A percentile compares a stretch with the other conserved stretches of the same genome.
These are phyloP conservation scores for Marasmarcha lunaedactyla DNA, from an alignment of 2,888 invertebrate genomes.

Conservation along the genomic window DNA sequence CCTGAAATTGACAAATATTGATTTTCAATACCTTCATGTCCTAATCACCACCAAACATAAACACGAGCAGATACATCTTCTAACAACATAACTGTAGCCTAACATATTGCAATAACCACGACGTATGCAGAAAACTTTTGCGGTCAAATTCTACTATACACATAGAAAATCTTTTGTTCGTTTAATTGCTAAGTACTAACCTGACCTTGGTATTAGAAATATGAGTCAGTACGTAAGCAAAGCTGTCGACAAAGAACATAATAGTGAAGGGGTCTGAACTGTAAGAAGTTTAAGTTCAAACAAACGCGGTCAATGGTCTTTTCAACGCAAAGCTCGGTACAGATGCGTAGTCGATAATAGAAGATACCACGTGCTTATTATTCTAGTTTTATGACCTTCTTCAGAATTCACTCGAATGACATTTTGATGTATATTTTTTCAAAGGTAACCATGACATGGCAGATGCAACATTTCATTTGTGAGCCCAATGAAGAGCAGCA, in stretches of 20 bases:
- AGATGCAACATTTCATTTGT: constrained; percentile 67
- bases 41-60: no score
- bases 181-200: neutral
- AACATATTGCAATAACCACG: no score
- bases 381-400: no score
- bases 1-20: constrained; percentile 34
- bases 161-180: constrained; percentile 1
- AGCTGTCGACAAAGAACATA: neutral
- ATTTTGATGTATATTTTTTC: no score
- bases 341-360: neutral
- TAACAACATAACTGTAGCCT: no score
- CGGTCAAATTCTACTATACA: no score
- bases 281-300: neutral
- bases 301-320: neutral
- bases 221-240: neutral
- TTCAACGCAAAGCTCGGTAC: neutral
- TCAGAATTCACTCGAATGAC: no score
- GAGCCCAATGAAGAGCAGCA: no score
- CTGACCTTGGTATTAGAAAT: neutral
- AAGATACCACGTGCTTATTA: neutral
- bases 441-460: no score
- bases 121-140: no score
- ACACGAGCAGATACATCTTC: no score
- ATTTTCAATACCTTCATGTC: no score
- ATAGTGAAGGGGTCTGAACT: neutral